Conservation (phyloP, 1,140 invertebrate species). For the Carcinoscorpius rotundicauda region DNA sequence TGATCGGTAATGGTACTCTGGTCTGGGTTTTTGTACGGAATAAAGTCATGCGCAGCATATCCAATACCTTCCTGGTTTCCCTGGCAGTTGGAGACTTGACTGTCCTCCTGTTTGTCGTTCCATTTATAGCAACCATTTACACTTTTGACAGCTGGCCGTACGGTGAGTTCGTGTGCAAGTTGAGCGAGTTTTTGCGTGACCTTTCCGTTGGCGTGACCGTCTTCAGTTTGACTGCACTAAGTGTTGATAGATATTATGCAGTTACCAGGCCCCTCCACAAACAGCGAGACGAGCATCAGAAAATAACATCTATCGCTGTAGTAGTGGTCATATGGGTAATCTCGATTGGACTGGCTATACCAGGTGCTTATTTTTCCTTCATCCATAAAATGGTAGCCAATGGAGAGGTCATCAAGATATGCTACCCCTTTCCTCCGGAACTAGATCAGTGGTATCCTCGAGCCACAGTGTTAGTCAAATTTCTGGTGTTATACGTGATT, state of each 20-base stretch:
- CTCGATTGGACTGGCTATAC: conserved; percentile 57
- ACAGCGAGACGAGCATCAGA: conserved; percentile 40
- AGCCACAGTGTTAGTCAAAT: conserved; percentile 53
- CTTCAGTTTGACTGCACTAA: conserved; percentile 78
- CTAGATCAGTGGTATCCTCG: conserved; percentile 54
- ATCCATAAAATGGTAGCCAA: conserved; percentile 41
- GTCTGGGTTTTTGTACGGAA: conserved; percentile 68
- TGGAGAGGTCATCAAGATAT: conserved; percentile 45
- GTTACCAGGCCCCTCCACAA: conserved; percentile 69
- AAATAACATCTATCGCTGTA: conserved; percentile 29
- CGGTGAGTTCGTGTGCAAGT: conserved; percentile 55
- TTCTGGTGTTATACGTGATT: conserved; percentile 70
- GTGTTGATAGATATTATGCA: conserved; percentile 72
- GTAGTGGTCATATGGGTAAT: conserved; percentile 58
- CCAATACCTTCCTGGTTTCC: conserved; percentile 75
- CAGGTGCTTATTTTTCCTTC: conserved; percentile 60
- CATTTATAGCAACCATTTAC: conserved; percentile 65
- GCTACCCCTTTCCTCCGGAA: conserved; percentile 62
- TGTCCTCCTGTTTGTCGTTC: conserved; percentile 58
- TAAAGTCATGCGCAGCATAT: conserved; percentile 69
- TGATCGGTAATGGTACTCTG: conserved; percentile 77
- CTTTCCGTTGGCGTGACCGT: conserved; percentile 83
- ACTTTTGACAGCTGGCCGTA: conserved; percentile 75
- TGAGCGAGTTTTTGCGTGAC: conserved; percentile 75
- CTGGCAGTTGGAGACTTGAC: conserved; percentile 66